These are phyloP conservation scores for Aspiorhynchus laticeps DNA, from an alignment of 2,113 vertebrate genomes.

Conservation along the genomic window DNA sequence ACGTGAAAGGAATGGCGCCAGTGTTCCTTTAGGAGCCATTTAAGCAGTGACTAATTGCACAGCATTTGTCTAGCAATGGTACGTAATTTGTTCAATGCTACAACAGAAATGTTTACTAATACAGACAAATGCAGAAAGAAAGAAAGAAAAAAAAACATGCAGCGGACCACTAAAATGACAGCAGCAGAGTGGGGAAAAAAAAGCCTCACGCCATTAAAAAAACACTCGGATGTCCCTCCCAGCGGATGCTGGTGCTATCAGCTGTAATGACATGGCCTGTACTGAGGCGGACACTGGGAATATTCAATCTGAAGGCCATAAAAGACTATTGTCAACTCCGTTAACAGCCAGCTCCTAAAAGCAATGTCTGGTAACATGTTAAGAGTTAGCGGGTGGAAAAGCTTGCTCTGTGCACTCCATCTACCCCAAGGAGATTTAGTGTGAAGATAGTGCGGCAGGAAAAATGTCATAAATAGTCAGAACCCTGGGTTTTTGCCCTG, in stretches of 20 bases:
- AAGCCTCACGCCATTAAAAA: constrained; percentile 20
- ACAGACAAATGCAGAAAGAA: constrained; percentile 28
- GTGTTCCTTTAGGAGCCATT: not conserved
- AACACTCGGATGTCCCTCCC: constrained; percentile 64
- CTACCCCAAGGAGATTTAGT: constrained; percentile 76
- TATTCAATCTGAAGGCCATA: constrained; percentile 78
- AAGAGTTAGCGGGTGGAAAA: constrained; percentile 70
- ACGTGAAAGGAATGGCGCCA: not conserved
- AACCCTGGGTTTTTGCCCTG: constrained; percentile 63
- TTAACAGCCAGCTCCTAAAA: constrained; percentile 77
- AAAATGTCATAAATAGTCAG: constrained; percentile 79
- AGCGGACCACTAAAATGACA: constrained; percentile 28
- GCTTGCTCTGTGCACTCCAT: constrained; percentile 70
- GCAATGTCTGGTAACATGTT: constrained; percentile 79
- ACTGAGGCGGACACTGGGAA: constrained; percentile 69
- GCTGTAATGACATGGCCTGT: constrained; percentile 74
- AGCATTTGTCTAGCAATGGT: not conserved
- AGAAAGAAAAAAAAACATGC: not conserved
- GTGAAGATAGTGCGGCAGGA: constrained; percentile 79
- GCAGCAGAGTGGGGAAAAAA: not conserved
- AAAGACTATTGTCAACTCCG: constrained; percentile 77
- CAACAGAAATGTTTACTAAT: constrained; percentile 15
- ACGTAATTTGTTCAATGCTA: not conserved
- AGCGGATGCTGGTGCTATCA: constrained; percentile 74
- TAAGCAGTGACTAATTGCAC: not conserved